Percentiles rank a stretch among this genome's conserved stretches.
Evolutionary conservation across 2,888 invertebrate genomes (phyloP).

Genomic region (Yponomeuta sedellus): DNA sequence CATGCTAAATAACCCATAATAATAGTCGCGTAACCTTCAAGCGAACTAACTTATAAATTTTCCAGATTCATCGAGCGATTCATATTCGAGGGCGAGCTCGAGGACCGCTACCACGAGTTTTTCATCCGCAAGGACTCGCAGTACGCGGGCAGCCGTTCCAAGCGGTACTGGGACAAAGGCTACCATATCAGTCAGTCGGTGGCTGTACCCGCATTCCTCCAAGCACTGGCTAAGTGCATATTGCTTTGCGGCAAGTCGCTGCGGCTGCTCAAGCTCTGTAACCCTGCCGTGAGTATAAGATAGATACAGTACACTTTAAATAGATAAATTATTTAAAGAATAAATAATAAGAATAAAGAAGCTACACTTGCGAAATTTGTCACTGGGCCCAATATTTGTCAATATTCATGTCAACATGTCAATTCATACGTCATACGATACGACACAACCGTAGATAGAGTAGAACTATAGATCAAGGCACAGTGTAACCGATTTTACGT

Average conservation of each 20-base stretch:
- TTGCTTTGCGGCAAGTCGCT: conserved; percentile 85
- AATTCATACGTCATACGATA: too few species aligned
- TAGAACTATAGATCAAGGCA: too few species aligned
- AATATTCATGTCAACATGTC: too few species aligned
- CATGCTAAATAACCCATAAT: too few species aligned
- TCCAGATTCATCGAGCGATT: conserved; percentile 85
- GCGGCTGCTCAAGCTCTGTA: conserved; percentile 81
- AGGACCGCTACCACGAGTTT: conserved; percentile 89
- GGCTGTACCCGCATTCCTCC: conserved; percentile 82
- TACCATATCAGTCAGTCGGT: conserved; percentile 70
- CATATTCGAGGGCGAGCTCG: conserved; percentile 89
- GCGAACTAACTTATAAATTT: conserved; percentile 11
- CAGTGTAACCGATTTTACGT: too few species aligned
- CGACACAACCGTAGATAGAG: too few species aligned
- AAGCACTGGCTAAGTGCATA: conserved; percentile 78
- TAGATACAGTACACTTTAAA: too few species aligned
- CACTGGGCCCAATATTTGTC: too few species aligned
- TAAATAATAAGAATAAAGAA: not conserved
- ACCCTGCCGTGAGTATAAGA: conserved; percentile 77
- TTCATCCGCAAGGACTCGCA: conserved; percentile 85
- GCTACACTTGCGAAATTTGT: too few species aligned
- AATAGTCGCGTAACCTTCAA: not conserved
- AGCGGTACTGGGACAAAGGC: conserved; percentile 82
- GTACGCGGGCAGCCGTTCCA: conserved; percentile 78
- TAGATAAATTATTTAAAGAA: too few species aligned